These are phyloP conservation scores for Sarotherodon lohbergeri DNA, from an alignment of 2,113 vertebrate genomes.

Conservation along the genomic window DNA sequence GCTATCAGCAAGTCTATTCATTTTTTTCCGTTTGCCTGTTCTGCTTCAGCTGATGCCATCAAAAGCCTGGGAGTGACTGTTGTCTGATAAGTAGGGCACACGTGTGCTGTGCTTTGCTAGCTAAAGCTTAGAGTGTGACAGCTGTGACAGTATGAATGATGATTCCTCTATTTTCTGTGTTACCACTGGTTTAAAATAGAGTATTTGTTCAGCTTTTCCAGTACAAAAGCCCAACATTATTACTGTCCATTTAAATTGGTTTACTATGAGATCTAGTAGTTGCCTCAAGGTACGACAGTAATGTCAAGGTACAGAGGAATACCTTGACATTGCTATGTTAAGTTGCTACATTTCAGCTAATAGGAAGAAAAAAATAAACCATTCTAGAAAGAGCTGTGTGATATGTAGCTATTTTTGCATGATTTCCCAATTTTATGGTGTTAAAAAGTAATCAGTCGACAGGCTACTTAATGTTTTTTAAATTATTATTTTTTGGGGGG, in stretches of 20 bases:
- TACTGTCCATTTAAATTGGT: neutral
- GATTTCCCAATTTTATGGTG: neutral
- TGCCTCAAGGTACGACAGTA: neutral
- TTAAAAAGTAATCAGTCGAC: neutral
- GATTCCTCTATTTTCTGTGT: neutral
- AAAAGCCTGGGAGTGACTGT: slow-evolving; percentile 51
- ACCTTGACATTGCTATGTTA: neutral
- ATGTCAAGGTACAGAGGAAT: neutral
- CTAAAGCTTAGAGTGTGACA: slow-evolving; percentile 20
- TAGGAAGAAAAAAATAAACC: neutral
- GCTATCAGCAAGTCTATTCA: slow-evolving; percentile 39
- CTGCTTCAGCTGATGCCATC: slow-evolving; percentile 53
- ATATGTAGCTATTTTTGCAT: neutral
- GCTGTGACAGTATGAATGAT: neutral
- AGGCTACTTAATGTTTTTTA: neutral
- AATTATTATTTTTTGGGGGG: neutral
- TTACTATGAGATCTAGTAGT: neutral
- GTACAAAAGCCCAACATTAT: neutral
- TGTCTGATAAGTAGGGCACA: slow-evolving; percentile 59
- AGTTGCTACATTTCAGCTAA: neutral
- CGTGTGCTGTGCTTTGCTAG: slow-evolving; percentile 22
- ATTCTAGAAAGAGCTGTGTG: neutral
- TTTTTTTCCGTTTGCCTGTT: slow-evolving; percentile 29
- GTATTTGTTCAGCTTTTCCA: neutral
- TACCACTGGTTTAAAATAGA: neutral